Evolutionary conservation across 2,888 invertebrate genomes (phyloP).

Genomic region (Anodontia alba): DNA sequence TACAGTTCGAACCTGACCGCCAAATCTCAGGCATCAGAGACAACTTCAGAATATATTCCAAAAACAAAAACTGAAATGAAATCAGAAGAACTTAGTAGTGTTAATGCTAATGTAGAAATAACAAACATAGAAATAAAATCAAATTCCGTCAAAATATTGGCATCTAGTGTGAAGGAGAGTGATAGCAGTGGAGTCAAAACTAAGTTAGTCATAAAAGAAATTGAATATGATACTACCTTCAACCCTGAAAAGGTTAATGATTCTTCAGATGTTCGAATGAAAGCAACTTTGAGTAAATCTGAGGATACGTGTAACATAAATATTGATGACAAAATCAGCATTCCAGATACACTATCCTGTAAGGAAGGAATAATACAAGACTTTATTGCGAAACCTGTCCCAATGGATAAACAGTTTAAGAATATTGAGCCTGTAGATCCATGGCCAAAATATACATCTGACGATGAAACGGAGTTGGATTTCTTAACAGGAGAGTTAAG

Average conservation of each 20-base stretch:
- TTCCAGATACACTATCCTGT: slow-evolving; percentile 28
- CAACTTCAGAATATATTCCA: not conserved
- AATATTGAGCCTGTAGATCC: slow-evolving; percentile 18
- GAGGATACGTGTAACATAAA: not conserved
- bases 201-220: slow-evolving; percentile 9
- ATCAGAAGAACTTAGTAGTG: not conserved
- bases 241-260: not conserved
- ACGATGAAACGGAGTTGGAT: slow-evolving; percentile 57
- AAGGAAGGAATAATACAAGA: slow-evolving; percentile 20
- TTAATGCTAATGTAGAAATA: not conserved
- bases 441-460: slow-evolving; percentile 41
- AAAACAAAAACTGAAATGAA: not conserved
- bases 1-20: not conserved
- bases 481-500: slow-evolving; percentile 52
- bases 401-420: not conserved
- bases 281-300: not conserved
- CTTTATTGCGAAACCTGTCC: not conserved
- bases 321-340: not conserved
- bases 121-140: slow-evolving; percentile 9
- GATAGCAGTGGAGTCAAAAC: not conserved
- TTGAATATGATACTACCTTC: slow-evolving; percentile 8
- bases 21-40: not conserved
- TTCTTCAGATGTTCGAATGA: not conserved
- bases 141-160: not conserved
- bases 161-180: not conserved